Evolutionary conservation across 1,140 invertebrate species (phyloP).

Genomic region (Nephila pilipes): DNA sequence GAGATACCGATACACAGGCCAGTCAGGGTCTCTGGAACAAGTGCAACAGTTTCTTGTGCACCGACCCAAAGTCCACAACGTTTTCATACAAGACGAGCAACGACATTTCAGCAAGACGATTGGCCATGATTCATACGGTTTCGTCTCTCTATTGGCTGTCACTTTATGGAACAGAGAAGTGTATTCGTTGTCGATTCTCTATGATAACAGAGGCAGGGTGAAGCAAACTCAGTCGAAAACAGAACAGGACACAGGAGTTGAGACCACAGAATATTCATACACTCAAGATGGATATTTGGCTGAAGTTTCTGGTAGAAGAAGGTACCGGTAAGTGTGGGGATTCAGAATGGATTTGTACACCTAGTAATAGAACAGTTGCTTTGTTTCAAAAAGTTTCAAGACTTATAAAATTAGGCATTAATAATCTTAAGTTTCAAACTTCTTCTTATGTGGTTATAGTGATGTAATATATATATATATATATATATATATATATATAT

Average conservation of each 20-base stretch:
- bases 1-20: constrained; percentile 86
- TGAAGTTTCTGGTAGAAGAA: constrained; percentile 87
- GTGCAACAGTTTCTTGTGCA: constrained; percentile 85
- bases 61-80: constrained; percentile 79
- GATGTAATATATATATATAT: no score
- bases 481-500: no score
- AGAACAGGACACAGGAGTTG: constrained; percentile 73
- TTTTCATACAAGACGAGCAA: constrained; percentile 78
- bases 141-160: constrained; percentile 85
- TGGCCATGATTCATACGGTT: constrained; percentile 88
- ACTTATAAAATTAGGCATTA: no score
- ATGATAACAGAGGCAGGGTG: constrained; percentile 91
- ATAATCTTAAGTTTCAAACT: no score
- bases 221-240: constrained; percentile 47
- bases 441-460: no score
- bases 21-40: constrained; percentile 90
- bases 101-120: constrained; percentile 78
- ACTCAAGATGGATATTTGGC: constrained; percentile 80
- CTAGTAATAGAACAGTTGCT: no score
- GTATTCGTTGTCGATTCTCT: constrained; percentile 80
- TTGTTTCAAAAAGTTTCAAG: no score
- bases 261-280: constrained; percentile 79
- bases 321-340: constrained; percentile 85
- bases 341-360: background rate
- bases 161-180: constrained; percentile 78